Conservation (phyloP, 2,113 vertebrate species). For the Anoplopoma fimbria region DNA sequence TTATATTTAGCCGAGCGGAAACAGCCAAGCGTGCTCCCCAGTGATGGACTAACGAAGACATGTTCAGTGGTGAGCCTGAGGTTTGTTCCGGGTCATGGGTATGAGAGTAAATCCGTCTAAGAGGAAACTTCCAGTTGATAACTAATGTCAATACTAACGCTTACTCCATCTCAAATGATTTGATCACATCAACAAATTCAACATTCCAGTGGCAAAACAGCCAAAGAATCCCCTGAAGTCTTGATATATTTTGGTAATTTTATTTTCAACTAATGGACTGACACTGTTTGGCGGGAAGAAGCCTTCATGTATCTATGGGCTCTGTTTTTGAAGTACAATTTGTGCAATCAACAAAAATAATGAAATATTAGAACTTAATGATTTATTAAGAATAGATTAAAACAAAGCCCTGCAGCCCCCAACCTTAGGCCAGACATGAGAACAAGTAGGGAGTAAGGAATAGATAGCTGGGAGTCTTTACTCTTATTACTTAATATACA, state of each 20-base stretch:
- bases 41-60: conserved; percentile 41
- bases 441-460: neutral
- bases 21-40: conserved; percentile 11
- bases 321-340: too few relatives aligned
- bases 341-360: neutral
- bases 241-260: neutral
- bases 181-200: neutral
- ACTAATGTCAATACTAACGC: neutral
- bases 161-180: neutral
- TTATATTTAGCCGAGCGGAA: conserved; percentile 34
- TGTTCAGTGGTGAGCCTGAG: conserved; percentile 23
- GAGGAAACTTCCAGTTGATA: conserved; percentile 26
- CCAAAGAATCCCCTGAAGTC: neutral
- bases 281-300: neutral
- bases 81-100: conserved; percentile 24
- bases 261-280: neutral
- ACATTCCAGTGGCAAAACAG: neutral
- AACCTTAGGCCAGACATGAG: too few relatives aligned
- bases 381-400: neutral
- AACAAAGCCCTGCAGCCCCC: neutral
- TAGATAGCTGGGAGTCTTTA: neutral
- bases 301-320: neutral
- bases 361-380: neutral
- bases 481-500: too few relatives aligned
- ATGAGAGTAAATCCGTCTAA: conserved; percentile 14